Conservation (phyloP, 2,888 invertebrate genomes). For the Fragum whitleyi region DNA sequence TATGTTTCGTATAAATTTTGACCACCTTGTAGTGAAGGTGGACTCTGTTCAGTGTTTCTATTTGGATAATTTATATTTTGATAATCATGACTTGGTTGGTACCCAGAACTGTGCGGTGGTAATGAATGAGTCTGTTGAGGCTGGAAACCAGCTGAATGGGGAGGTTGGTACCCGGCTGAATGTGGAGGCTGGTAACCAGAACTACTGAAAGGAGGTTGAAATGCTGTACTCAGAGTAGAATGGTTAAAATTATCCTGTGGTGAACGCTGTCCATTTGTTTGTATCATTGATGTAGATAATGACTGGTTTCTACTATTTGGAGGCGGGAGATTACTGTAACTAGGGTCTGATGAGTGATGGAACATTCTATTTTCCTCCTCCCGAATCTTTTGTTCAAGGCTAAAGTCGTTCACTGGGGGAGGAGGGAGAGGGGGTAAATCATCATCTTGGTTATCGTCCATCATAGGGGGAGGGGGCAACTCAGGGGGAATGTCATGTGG, state of each 20-base stretch:
- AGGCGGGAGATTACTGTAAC: constrained; percentile 66
- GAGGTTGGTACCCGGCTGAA: constrained; percentile 55
- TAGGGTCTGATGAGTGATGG: constrained; percentile 60
- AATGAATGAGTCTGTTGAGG: constrained; percentile 63
- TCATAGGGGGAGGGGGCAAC: constrained; percentile 84
- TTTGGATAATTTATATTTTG: constrained; percentile 70
- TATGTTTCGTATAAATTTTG: constrained; percentile 75
- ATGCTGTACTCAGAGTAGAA: constrained; percentile 40
- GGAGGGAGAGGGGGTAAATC: constrained; percentile 80
- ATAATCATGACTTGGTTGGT: constrained; percentile 70
- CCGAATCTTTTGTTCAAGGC: constrained; percentile 88
- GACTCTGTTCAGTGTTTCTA: constrained; percentile 48
- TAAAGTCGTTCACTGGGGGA: constrained; percentile 86
- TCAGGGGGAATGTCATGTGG: constrained; percentile 87
- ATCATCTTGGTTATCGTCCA: constrained; percentile 78
- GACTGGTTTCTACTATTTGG: constrained; percentile 56
- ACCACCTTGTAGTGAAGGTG: constrained; percentile 51
- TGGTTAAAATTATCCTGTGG: constrained; percentile 52
- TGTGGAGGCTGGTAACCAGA: constrained; percentile 47
- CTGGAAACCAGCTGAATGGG: constrained; percentile 59
- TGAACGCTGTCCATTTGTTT: constrained; percentile 46
- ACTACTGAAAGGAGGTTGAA: constrained; percentile 46
- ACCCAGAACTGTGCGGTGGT: constrained; percentile 44
- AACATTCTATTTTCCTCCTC: constrained; percentile 73
- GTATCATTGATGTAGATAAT: constrained; percentile 38